Conservation (phyloP, 2,888 invertebrate genomes). For the Andrena dorsata region DNA sequence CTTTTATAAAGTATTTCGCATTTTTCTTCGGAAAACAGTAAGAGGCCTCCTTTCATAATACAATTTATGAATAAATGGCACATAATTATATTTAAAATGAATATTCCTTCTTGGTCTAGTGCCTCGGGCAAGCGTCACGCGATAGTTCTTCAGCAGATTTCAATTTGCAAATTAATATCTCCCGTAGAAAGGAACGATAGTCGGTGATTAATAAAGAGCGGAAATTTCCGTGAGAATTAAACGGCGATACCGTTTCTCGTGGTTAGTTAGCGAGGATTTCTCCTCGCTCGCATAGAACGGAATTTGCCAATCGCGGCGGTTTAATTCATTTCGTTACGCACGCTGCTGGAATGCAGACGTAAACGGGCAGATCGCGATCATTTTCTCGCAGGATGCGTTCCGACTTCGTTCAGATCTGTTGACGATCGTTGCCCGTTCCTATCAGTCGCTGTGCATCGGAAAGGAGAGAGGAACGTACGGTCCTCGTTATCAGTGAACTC, state of each 20-base stretch:
- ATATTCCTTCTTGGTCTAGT: conserved; percentile 3
- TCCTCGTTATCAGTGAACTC: conserved; percentile 49
- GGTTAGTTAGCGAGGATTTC: not conserved
- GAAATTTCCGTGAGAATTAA: not conserved
- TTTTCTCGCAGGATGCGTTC: conserved; percentile 30
- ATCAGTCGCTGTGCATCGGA: not conserved
- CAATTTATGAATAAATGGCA: not conserved
- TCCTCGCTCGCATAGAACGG: not conserved
- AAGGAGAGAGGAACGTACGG: conserved; percentile 9
- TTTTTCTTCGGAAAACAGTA: not conserved
- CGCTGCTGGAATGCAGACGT: conserved; percentile 33
- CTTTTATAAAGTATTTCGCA: not conserved
- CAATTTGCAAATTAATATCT: not conserved
- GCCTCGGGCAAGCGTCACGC: conserved; percentile 10
- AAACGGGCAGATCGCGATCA: conserved; percentile 28
- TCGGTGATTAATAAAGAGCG: not conserved
- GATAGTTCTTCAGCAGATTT: not conserved
- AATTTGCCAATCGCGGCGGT: conserved; percentile 28
- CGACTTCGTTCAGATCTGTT: conserved; percentile 20
- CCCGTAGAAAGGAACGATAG: not conserved
- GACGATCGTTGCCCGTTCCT: conserved; percentile 4
- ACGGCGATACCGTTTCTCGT: not conserved
- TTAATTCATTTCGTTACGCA: conserved; percentile 21
- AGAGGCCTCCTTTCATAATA: not conserved
- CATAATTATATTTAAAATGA: not conserved